Evolutionary conservation across 2,888 invertebrate genomes (phyloP).

Genomic region (Ophraella communa): DNA sequence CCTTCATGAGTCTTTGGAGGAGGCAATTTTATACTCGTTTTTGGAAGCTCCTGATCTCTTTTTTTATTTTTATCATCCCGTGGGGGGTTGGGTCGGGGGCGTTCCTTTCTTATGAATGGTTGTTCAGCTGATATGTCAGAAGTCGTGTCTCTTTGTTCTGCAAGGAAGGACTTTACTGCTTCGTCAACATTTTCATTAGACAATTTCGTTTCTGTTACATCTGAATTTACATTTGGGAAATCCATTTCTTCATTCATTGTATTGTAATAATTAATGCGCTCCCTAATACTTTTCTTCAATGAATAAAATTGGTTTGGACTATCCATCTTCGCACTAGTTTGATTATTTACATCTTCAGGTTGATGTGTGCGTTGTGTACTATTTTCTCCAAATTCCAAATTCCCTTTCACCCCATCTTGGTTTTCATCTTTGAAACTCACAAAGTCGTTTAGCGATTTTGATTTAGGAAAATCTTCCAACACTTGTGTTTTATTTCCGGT

Average conservation of each 20-base stretch:
- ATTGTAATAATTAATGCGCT: no score
- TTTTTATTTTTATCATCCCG: slow-evolving; percentile 9
- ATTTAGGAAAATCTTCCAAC: no score
- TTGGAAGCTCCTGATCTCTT: slow-evolving; percentile 17
- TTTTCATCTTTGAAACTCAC: no score
- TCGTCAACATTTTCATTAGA: not conserved
- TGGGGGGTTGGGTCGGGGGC: slow-evolving; percentile 3
- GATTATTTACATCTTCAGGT: not conserved
- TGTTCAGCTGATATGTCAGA: not conserved
- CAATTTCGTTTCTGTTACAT: no score
- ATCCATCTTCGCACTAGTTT: not conserved
- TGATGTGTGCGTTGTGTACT: not conserved
- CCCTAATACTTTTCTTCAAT: not conserved
- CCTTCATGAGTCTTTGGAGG: slow-evolving; percentile 2
- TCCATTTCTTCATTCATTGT: no score
- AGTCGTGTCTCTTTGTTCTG: no score
- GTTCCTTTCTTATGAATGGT: slow-evolving; percentile 17
- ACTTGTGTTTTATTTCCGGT: no score
- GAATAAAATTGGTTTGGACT: not conserved
- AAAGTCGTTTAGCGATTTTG: no score
- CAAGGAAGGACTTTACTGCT: no score
- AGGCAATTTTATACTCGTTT: slow-evolving; percentile 10
- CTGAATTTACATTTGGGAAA: no score
- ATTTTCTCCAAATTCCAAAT: no score
- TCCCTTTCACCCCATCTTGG: no score